A percentile compares a stretch with the other conserved stretches of the same genome.
Conservation (phyloP, 2,113 vertebrate species). For the Mohoua ochrocephala region DNA sequence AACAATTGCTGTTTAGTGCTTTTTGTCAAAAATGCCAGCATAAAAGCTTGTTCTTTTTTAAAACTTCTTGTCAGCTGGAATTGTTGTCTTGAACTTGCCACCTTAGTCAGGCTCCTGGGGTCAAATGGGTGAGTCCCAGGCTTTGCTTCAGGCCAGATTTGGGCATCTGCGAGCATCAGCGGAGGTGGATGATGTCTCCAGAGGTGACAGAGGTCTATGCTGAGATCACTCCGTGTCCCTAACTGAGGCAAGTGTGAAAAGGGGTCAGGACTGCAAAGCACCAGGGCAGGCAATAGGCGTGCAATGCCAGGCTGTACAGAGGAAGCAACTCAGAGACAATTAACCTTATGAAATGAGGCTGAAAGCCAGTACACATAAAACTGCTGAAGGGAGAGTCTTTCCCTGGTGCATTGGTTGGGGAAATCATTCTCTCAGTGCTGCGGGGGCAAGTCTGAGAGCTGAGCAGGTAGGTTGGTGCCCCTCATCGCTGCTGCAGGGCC, state of each 20-base stretch:
- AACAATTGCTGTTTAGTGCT: not conserved
- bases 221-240: not conserved
- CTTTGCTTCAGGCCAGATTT: not conserved
- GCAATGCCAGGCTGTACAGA: not conserved
- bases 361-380: not conserved
- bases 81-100: not conserved
- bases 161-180: not conserved
- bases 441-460: not conserved
- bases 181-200: not conserved
- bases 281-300: not conserved
- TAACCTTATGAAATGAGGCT: not conserved
- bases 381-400: not conserved
- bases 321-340: not conserved
- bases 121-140: not conserved
- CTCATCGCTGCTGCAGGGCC: not conserved
- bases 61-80: not conserved
- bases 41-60: not conserved
- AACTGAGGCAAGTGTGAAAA: not conserved
- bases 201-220: not conserved
- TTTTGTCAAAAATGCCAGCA: not conserved
- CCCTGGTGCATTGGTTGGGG: not conserved
- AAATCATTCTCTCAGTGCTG: not conserved
- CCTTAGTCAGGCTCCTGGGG: not conserved
- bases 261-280: not conserved
- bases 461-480: not conserved